Evolutionary conservation across 2,888 invertebrate genomes (phyloP).

Genomic region (Torymus texanus): DNA sequence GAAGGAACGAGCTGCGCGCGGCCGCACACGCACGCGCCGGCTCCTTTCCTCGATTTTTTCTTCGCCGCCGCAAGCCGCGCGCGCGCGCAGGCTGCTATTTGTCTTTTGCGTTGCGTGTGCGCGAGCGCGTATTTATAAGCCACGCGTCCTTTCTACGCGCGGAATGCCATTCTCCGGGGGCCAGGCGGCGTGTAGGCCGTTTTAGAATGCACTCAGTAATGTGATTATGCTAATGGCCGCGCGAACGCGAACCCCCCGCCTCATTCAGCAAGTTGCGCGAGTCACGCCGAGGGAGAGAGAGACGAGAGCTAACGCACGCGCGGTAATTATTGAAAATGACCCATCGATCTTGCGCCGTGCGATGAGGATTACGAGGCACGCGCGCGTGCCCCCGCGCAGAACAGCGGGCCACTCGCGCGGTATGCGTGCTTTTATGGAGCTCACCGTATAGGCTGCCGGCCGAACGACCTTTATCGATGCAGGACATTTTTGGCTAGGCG

Average conservation of each 20-base stretch:
- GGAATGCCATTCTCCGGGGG: conserved; percentile 64
- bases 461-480: too few relatives aligned
- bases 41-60: conserved; percentile 9
- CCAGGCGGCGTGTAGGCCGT: conserved; percentile 51
- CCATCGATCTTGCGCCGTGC: conserved; percentile 64
- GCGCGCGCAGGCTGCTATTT: conserved; percentile 1
- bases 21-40: too few relatives aligned
- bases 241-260: neutral
- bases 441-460: too few relatives aligned
- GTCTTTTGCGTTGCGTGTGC: neutral
- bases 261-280: too few relatives aligned
- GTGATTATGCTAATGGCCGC: conserved; percentile 68
- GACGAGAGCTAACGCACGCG: neutral
- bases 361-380: conserved; percentile 30
- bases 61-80: conserved; percentile 7
- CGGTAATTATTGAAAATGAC: conserved; percentile 64
- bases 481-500: too few relatives aligned
- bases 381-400: neutral
- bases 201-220: conserved; percentile 62
- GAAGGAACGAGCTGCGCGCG: conserved; percentile 15
- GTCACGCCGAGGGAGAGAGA: too few relatives aligned
- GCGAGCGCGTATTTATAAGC: conserved; percentile 16
- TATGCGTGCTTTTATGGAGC: too few relatives aligned
- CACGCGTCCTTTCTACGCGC: conserved; percentile 34
- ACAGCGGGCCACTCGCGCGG: too few relatives aligned